phyloP scores from a whole-genome alignment of 2,113 vertebrate genomes.

The Mormoops blainvillei region DNA sequence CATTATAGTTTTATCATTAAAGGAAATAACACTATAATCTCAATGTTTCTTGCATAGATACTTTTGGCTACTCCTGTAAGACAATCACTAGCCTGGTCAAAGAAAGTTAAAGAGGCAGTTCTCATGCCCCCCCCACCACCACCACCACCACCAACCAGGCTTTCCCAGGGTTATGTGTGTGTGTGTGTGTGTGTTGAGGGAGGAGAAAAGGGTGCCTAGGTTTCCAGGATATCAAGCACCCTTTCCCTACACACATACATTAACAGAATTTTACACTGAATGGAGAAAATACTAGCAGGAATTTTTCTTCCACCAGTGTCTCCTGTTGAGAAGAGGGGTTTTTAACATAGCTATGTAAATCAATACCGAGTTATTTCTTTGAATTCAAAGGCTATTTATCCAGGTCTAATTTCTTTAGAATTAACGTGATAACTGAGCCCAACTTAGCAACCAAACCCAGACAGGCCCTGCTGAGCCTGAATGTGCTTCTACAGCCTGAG shows the following conservation, averaged over 20 bases:
- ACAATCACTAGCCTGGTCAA: neutral
- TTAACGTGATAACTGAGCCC: slow-evolving; percentile 55
- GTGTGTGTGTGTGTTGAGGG: neutral
- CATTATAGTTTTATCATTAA: neutral
- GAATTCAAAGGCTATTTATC: slow-evolving; percentile 58
- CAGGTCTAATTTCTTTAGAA: slow-evolving; percentile 69
- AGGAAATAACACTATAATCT: neutral
- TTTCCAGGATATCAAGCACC: slow-evolving; percentile 36
- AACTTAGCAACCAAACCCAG: slow-evolving; percentile 54
- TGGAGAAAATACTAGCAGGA: slow-evolving; percentile 44
- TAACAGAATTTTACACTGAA: slow-evolving; percentile 46
- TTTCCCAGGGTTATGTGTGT: too few species aligned
- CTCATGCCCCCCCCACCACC: neutral
- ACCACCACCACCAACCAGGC: too few species aligned
- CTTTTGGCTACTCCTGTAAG: neutral
- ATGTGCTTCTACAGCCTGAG: neutral
- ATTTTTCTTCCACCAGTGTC: slow-evolving; percentile 35
- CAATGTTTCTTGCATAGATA: neutral
- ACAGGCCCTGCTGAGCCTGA: neutral
- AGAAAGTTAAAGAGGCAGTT: neutral
- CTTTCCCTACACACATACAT: neutral
- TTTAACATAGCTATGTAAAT: slow-evolving; percentile 50
- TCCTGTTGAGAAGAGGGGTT: slow-evolving; percentile 41
- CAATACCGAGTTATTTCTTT: slow-evolving; percentile 56
- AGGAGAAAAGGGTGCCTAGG: neutral